Base-by-base conservation (phyloP, 2,797 vertebrate genomes). In the Microchirus variegatus region DNA sequence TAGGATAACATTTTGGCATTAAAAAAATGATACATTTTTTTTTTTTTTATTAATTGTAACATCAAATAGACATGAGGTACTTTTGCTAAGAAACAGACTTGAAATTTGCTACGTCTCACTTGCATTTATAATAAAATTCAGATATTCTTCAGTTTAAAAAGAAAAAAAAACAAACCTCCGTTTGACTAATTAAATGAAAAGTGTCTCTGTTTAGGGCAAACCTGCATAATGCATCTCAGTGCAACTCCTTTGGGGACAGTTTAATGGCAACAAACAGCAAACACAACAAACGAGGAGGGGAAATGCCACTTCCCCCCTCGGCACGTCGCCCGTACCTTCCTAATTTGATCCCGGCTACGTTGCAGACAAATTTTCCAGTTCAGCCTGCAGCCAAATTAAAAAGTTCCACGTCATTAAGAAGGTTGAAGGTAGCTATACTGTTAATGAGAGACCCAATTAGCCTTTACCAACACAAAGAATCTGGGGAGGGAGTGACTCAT, bases 401-500 rank as follows among this genome's bases (percentile, higher is more conserved):
- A 92, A 84, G 86, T 89, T 89, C 87, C 83, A 82, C 85, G 87
- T 87, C 88, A 87, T 92, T 91, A 90, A 63, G 77, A 75, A 31
- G 19, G 81, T 73, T 83, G 77, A 88, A 88, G 86, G 86, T 89
- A 85, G 84, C 87, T 83, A 51, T 77, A 52, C 82, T 83, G 81
- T 87, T 91, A 91, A 91, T 90, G 87, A 89, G 86, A 87, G 76
- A 72, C 56, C 85, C 89, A 90, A 90, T 91, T 91, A 91, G 84
- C 67, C 76, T 86, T 70, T 74, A 57, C 62, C 80, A 75, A 80
- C 75, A 83, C 59, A 83, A 70, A 77, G 72, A 65, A 49, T 58
- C 51, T 38, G 3, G 36, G 49, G 15, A 55, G 52, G 36, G 53
- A 59, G 56, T 26, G n/a, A 18, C 74, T 72, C 67, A 19, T 43